Base-by-base conservation (phyloP, 2,888 invertebrate species). In the Bhutanitis thaidina region DNA sequence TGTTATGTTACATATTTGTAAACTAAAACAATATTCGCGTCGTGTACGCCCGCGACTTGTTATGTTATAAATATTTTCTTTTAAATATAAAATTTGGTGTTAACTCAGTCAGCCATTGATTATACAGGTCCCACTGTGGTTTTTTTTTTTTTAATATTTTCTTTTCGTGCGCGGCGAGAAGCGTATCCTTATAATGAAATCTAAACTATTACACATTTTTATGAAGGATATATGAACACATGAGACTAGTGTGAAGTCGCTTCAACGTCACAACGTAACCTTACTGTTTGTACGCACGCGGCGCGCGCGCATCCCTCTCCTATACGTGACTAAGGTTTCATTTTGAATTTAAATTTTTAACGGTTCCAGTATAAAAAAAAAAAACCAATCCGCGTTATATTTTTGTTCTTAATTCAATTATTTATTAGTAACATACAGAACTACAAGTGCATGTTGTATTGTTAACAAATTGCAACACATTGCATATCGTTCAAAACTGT, bases 91-190 rank as follows among this genome's bases (percentile, higher is more conserved):
- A 78, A 78, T 79, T 84, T 83, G 82, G 84, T 83, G 81, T 84
- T 78, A 69, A 69, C 70, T 81, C 81, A 81, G 80, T 83, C 81
- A 76, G 70, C 74, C 73, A 72, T 71, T 74, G 64, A 57, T 12
- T 60, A 71, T 72, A 79, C 78, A 79, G 80, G 81, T 81, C 81
- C 80, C 81, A 74, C 79, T n/a, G n/a, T n/a, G 70, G 70, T 69
- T 59, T 59, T 20, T 2, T 5, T 3, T 20, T 3, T 20, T 20
- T 5, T 20, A 20, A 3, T 3, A 2, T 38, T 50, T 57, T 1
- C 8, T 47, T 20, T 57, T 67, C 60, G 69, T 67, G 65, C 63
- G 69, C 65, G 65, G 67, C 64, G 12, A 56, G 57, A 60, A 63
- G 61, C 53, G 59, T 62, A 63, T 61, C 60, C 5, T 58, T 61